Conservation (phyloP, 2,113 vertebrate genomes). For the Callocephalon fimbriatum region DNA sequence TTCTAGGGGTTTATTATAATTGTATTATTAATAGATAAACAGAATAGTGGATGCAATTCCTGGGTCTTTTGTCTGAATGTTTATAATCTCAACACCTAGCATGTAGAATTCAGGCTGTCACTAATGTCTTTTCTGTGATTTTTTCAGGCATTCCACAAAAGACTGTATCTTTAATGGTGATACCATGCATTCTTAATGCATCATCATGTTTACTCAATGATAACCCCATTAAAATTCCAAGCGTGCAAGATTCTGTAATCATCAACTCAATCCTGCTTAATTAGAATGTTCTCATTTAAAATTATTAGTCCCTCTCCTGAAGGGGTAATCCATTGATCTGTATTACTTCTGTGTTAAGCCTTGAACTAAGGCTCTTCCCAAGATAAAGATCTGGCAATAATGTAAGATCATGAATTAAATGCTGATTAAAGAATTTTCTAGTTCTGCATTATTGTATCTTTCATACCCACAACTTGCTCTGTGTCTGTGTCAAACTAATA, state of each 20-base stretch:
- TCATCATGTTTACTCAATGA: background rate
- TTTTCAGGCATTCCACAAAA: background rate
- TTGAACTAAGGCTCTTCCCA: background rate
- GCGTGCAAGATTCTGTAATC: conserved; percentile 6
- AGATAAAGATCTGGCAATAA: conserved; percentile 12
- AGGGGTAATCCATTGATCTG: conserved; percentile 42
- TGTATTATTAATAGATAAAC: background rate
- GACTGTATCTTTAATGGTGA: background rate
- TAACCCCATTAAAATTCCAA: conserved; percentile 19
- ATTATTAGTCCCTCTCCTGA: conserved; percentile 54
- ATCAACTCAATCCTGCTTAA: conserved; percentile 41
- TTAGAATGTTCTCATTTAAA: conserved; percentile 63
- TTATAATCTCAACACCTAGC: background rate
- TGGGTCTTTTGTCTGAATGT: background rate
- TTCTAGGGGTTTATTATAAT: background rate
- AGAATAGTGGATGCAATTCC: background rate
- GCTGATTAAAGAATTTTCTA: background rate
- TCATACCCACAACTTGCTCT: background rate
- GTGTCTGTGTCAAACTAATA: background rate
- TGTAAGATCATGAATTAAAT: background rate
- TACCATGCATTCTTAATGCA: background rate
- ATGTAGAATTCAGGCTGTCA: background rate
- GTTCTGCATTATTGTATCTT: background rate
- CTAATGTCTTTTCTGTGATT: background rate
- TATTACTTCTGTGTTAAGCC: conserved; percentile 5